Evolutionary conservation across 2,797 vertebrate species (phyloP).

Genomic region (Tokudaia tokunoshimensis): DNA sequence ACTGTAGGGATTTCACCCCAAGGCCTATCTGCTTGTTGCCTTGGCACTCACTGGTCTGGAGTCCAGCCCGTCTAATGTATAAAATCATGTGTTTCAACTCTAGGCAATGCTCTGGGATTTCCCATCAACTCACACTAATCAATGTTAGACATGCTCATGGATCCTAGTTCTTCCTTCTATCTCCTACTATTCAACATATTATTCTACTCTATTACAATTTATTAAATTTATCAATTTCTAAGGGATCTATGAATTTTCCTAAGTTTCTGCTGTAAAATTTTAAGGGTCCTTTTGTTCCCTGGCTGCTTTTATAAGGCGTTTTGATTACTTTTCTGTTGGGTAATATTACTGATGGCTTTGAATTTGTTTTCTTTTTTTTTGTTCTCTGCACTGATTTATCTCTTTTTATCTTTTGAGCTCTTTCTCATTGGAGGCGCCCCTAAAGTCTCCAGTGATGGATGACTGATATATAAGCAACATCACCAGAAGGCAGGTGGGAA

Average conservation of each 20-base stretch:
- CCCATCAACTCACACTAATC: not conserved
- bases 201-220: not conserved
- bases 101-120: not conserved
- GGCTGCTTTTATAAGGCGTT: not conserved
- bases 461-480: not conserved
- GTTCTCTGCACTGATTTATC: not conserved
- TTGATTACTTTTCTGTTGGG: not conserved
- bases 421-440: not conserved
- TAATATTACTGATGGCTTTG: not conserved
- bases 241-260: not conserved
- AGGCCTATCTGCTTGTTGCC: not conserved
- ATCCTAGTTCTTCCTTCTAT: not conserved
- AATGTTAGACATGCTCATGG: not conserved
- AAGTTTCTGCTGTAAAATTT: not conserved
- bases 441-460: not conserved
- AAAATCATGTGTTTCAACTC: not conserved
- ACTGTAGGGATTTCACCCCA: not conserved
- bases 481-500: not conserved
- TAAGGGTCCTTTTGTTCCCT: not conserved
- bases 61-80: not conserved
- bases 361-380: constrained; percentile 22
- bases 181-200: not conserved
- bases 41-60: not conserved
- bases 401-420: not conserved
- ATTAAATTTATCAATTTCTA: not conserved